A percentile compares a stretch with the other conserved stretches of the same genome.
phyloP scores from a whole-genome alignment of 2,888 invertebrate genomes.

The Tuberolachnus salignus region DNA sequence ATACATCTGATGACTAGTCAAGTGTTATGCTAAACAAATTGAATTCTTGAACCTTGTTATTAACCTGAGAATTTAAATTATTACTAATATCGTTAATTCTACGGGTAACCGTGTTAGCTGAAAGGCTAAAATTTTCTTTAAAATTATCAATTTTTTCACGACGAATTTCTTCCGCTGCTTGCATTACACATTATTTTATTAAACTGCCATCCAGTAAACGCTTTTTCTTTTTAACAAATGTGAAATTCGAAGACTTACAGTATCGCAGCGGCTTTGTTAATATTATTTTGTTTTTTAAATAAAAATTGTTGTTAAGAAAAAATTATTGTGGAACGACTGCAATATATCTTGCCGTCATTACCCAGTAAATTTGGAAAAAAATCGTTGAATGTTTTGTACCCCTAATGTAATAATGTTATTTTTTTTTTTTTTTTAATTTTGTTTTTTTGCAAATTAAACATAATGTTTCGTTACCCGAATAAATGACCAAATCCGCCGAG shows the following conservation, averaged over 20 bases:
- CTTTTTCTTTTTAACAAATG: slow-evolving; percentile 39
- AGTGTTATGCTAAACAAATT: slow-evolving; percentile 14
- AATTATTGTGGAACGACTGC: no score
- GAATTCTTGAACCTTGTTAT: background rate
- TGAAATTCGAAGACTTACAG: slow-evolving; percentile 17
- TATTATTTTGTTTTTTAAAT: slow-evolving; percentile 19
- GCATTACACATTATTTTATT: slow-evolving; percentile 35
- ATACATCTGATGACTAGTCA: slow-evolving; percentile 24
- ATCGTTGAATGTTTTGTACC: slow-evolving; percentile 18
- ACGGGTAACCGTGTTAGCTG: slow-evolving; percentile 23
- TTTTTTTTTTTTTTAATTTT: no score
- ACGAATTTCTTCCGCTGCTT: slow-evolving; percentile 41
- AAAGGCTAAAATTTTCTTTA: slow-evolving; percentile 46
- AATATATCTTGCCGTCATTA: slow-evolving; percentile 23
- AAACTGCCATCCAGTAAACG: slow-evolving; percentile 49
- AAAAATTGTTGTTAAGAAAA: slow-evolving; percentile 27
- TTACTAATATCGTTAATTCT: slow-evolving; percentile 34
- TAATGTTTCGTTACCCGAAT: no score
- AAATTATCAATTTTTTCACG: slow-evolving; percentile 40
- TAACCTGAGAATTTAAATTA: slow-evolving; percentile 25
- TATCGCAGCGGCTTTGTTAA: no score
- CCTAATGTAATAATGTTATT: no score
- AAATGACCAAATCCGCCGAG: no score
- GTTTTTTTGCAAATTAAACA: no score
- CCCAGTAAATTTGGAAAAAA: slow-evolving; percentile 29